Evolutionary conservation across 2,888 invertebrate genomes (phyloP).

Genomic region (Parnassius orleans): DNA sequence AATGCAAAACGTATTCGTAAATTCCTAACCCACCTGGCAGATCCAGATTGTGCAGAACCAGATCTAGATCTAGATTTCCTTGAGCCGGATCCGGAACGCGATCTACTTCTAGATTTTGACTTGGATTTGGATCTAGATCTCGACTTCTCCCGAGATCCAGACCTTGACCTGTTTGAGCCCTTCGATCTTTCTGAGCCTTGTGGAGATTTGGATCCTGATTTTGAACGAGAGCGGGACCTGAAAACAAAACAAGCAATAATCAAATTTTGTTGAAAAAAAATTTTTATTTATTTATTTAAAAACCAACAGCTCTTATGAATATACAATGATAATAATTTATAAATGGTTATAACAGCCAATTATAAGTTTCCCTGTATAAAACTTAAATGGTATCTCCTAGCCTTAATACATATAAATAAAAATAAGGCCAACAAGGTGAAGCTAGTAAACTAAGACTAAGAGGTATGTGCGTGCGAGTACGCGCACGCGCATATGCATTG

Average conservation of each 20-base stretch:
- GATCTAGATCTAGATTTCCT: constrained; percentile 59
- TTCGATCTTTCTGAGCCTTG: constrained; percentile 43
- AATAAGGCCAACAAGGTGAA: too few species aligned
- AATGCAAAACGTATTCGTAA: constrained; percentile 2
- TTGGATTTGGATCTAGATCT: constrained; percentile 50
- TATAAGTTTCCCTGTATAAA: too few species aligned
- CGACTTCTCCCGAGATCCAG: constrained; percentile 40
- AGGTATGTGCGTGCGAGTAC: too few species aligned
- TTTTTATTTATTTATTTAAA: too few species aligned
- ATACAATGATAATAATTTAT: too few species aligned
- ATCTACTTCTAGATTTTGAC: constrained; percentile 60
- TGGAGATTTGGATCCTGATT: constrained; percentile 48
- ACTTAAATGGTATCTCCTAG: too few species aligned
- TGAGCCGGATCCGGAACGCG: constrained; percentile 62
- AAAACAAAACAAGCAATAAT: constrained; percentile 2
- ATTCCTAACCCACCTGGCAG: constrained; percentile 43
- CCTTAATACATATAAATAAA: too few species aligned
- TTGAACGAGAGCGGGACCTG: constrained; percentile 41
- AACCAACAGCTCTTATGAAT: too few species aligned
- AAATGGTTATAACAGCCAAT: too few species aligned
- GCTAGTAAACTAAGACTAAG: too few species aligned
- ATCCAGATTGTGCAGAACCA: constrained; percentile 52
- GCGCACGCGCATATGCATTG: too few species aligned
- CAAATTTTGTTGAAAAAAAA: too few species aligned
- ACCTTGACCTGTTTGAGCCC: constrained; percentile 47